Evolutionary conservation across 2,113 vertebrate genomes (phyloP).

Genomic region (Ageneiosus marmoratus): DNA sequence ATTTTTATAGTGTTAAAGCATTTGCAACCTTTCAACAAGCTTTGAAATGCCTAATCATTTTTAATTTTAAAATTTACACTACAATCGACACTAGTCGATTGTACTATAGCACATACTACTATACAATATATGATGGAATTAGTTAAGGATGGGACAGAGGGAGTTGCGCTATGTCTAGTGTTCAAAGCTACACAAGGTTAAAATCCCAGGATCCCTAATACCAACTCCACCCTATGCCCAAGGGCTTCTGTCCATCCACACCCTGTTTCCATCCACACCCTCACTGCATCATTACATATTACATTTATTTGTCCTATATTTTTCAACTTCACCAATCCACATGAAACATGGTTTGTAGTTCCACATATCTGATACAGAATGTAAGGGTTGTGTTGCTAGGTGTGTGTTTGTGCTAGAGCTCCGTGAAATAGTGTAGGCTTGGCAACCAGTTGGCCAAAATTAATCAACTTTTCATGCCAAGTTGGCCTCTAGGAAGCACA

Average conservation of each 20-base stretch:
- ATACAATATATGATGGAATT: neutral
- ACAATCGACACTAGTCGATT: too few species aligned
- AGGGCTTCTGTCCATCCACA: neutral
- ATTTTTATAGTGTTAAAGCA: neutral
- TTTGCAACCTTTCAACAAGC: neutral
- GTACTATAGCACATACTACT: neutral
- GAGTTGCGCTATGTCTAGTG: neutral
- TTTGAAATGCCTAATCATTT: neutral
- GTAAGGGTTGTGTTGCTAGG: too few species aligned
- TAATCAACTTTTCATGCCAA: too few species aligned
- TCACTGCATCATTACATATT: neutral
- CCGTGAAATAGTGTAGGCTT: too few species aligned
- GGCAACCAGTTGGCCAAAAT: too few species aligned
- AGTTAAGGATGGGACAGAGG: neutral
- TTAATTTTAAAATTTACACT: too few species aligned
- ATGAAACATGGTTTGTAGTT: too few species aligned
- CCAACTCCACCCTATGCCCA: neutral
- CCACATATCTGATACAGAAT: too few species aligned
- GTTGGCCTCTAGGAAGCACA: too few species aligned
- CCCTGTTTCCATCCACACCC: neutral
- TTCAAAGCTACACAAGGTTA: neutral
- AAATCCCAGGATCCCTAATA: neutral
- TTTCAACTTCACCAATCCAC: neutral
- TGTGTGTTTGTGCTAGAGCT: too few species aligned
- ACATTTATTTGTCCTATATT: neutral